Conservation (phyloP, 2,797 vertebrate genomes). For the Potorous gilbertii region DNA sequence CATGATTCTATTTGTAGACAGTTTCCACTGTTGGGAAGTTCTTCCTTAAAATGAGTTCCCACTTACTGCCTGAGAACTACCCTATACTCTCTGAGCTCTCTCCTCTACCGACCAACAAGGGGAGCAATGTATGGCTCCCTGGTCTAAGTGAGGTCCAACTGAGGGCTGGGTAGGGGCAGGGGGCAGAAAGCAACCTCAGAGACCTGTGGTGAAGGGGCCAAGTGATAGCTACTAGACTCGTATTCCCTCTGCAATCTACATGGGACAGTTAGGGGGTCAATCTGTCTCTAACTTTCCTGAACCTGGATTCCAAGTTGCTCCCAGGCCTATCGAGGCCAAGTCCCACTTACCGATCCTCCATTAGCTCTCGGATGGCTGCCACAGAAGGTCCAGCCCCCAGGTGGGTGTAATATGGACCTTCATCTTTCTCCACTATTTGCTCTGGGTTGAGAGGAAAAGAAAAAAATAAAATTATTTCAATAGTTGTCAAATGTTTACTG, state of each 20-base stretch:
- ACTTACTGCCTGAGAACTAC: neutral
- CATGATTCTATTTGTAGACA: neutral
- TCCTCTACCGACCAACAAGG: neutral
- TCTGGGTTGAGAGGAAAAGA: constrained; percentile 84
- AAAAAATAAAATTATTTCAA: constrained; percentile 69
- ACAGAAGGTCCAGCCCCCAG: constrained; percentile 96
- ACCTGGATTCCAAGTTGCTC: neutral
- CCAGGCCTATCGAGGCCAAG: neutral
- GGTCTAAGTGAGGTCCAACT: neutral
- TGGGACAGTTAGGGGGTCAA: neutral
- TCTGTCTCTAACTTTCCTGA: neutral
- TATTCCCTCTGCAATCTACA: neutral
- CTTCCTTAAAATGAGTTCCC: neutral
- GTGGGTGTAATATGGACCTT: constrained; percentile 99
- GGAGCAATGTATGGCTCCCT: neutral
- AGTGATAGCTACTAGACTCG: neutral
- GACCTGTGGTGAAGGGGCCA: neutral
- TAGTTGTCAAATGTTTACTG: constrained; percentile 45
- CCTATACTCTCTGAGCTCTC: neutral
- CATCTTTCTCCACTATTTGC: constrained; percentile 97
- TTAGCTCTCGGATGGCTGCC: constrained; percentile 93
- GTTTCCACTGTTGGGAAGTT: neutral
- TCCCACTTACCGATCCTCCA: constrained; percentile 93
- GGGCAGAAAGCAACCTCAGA: neutral
- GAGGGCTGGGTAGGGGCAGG: neutral